These are phyloP conservation scores for Tetrapedia diversipes DNA, from an alignment of 2,888 invertebrate genomes.

Conservation along the genomic window DNA sequence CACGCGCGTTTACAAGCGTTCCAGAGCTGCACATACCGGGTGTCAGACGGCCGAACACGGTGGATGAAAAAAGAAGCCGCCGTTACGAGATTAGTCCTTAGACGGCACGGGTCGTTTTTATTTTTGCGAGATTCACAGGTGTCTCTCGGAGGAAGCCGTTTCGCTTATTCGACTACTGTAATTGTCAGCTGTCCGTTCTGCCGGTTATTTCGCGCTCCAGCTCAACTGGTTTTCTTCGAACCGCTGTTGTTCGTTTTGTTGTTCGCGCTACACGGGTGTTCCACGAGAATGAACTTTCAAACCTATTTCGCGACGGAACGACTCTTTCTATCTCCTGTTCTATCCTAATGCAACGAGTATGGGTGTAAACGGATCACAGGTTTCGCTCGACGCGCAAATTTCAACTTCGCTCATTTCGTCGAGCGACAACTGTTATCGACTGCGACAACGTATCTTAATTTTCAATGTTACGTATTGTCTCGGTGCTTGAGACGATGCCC, in stretches of 20 bases:
- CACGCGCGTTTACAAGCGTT: slow-evolving; percentile 61
- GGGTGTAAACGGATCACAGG: too few relatives aligned
- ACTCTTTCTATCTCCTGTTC: background rate
- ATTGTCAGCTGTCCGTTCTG: slow-evolving; percentile 42
- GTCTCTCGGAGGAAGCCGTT: slow-evolving; percentile 41
- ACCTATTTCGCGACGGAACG: background rate
- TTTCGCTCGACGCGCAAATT: too few relatives aligned
- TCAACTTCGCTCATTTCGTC: too few relatives aligned
- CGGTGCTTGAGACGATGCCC: too few relatives aligned
- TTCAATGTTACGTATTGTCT: too few relatives aligned
- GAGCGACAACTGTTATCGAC: too few relatives aligned
- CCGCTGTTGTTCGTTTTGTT: background rate
- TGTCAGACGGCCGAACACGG: slow-evolving; percentile 40
- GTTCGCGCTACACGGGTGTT: background rate
- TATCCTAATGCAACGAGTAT: too few relatives aligned
- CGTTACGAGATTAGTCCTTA: slow-evolving; percentile 59
- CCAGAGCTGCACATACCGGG: slow-evolving; percentile 48
- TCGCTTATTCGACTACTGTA: slow-evolving; percentile 42
- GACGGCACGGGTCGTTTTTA: slow-evolving; percentile 51
- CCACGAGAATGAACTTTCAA: background rate
- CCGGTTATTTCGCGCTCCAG: slow-evolving; percentile 36
- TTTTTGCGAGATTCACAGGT: slow-evolving; percentile 57
- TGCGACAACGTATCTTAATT: too few relatives aligned
- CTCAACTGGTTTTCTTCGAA: slow-evolving; percentile 16
- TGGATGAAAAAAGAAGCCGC: slow-evolving; percentile 43